These are phyloP conservation scores for Sebastolobus altivelis DNA, from an alignment of 2,797 vertebrate genomes.

Conservation along the genomic window DNA sequence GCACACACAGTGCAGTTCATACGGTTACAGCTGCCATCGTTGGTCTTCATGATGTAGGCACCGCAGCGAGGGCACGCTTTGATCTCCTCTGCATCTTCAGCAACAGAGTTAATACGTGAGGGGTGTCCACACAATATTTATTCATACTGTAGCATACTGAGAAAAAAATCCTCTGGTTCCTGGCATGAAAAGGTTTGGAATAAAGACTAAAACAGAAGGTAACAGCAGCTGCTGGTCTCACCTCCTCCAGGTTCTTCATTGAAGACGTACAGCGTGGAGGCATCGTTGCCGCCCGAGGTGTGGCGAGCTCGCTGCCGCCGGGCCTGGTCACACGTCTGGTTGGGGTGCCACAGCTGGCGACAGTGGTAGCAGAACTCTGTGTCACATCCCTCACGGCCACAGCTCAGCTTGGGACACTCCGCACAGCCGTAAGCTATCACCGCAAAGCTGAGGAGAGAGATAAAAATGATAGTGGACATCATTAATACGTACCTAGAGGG, in stretches of 20 bases:
- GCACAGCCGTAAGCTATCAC: conserved; percentile 91
- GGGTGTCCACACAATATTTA: background rate
- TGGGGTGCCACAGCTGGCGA: conserved; percentile 91
- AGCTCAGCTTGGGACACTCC: conserved; percentile 90
- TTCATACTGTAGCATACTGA: background rate
- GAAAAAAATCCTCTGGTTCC: background rate
- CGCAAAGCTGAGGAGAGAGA: conserved; percentile 83
- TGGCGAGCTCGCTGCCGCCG: conserved; percentile 86
- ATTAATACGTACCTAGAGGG: background rate
- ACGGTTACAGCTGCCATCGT: conserved; percentile 92
- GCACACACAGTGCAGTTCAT: conserved; percentile 93
- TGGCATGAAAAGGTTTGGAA: background rate
- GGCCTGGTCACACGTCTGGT: conserved; percentile 88
- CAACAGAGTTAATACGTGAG: conserved; percentile 23
- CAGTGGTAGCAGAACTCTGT: conserved; percentile 94
- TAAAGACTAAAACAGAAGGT: background rate
- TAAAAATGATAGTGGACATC: background rate
- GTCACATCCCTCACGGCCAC: conserved; percentile 88
- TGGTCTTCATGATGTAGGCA: conserved; percentile 93
- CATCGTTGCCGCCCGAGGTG: conserved; percentile 78
- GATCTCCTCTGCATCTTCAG: conserved; percentile 88
- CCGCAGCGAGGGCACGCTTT: conserved; percentile 92
- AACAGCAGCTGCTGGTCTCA: conserved; percentile 44
- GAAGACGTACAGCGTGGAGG: conserved; percentile 83
- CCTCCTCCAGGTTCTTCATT: conserved; percentile 86